Conservation (phyloP, 1,140 invertebrate genomes). For the Plodia interpunctella region DNA sequence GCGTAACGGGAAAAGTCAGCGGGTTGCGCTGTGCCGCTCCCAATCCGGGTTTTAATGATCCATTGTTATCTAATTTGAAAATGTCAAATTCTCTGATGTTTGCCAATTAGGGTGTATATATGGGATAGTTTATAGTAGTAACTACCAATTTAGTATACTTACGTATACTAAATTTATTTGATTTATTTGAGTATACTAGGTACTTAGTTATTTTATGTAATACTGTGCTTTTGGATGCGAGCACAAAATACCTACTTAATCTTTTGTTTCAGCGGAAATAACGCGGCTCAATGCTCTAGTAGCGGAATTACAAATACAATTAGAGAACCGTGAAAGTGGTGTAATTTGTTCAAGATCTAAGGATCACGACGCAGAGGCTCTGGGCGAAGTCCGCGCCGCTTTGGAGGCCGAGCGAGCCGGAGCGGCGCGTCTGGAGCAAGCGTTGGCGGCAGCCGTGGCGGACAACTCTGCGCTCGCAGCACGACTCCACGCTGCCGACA, state of each 20-base stretch:
- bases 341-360: background rate
- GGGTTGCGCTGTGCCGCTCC: no score
- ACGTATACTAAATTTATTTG: no score
- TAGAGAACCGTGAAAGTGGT: constrained; percentile 20
- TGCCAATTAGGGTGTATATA: no score
- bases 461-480: constrained; percentile 50
- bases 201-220: no score
- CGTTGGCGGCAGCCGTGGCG: constrained; percentile 42
- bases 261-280: constrained; percentile 47
- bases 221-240: no score
- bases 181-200: no score
- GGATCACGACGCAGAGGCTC: constrained; percentile 30
- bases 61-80: background rate
- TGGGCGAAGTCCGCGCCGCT: constrained; percentile 40
- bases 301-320: constrained; percentile 37
- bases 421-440: constrained; percentile 39
- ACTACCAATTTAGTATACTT: no score
- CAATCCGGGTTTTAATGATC: background rate
- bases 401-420: constrained; percentile 51
- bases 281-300: constrained; percentile 36
- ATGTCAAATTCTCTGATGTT: no score
- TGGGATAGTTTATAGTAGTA: no score
- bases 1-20: no score
- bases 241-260: no score
- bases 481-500: constrained; percentile 34